A percentile compares a stretch with the other conserved stretches of the same genome.
Conservation (phyloP, 2,113 vertebrate species). For the Channa argus region DNA sequence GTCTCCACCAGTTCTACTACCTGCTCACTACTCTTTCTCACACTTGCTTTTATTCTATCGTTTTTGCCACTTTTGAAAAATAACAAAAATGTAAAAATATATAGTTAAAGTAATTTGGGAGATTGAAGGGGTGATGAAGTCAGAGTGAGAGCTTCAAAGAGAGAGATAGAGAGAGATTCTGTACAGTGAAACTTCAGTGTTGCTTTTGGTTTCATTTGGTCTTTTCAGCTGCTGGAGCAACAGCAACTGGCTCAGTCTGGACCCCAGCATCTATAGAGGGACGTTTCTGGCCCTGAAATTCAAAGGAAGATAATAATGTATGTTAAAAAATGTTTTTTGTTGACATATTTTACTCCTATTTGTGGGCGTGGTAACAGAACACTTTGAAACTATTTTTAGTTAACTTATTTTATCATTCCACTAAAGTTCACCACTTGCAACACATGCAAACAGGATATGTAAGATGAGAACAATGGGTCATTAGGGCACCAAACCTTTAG, state of each 20-base stretch:
- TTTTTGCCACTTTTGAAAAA: conserved; percentile 28
- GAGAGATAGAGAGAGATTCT: conserved; percentile 25
- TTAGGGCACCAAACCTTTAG: not conserved
- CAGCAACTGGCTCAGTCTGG: conserved; percentile 90
- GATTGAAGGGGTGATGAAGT: conserved; percentile 18
- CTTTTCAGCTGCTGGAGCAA: conserved; percentile 86
- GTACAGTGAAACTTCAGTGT: conserved; percentile 51
- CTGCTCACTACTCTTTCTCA: conserved; percentile 2
- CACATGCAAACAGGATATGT: not conserved
- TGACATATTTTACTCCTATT: too few relatives aligned
- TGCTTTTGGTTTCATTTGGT: conserved; percentile 86
- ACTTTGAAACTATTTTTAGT: too few relatives aligned
- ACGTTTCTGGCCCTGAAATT: conserved; percentile 90
- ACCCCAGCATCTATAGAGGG: conserved; percentile 89
- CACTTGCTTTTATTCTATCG: conserved; percentile 37
- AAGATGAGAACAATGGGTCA: not conserved
- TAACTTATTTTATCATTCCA: not conserved
- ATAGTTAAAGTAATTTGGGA: conserved; percentile 44
- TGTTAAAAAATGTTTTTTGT: not conserved
- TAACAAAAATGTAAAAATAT: conserved; percentile 15
- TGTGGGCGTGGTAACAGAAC: too few relatives aligned
- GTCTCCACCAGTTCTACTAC: conserved; percentile 4
- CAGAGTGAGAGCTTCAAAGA: conserved; percentile 14
- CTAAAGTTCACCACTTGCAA: not conserved
- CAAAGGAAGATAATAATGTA: not conserved